These are phyloP conservation scores for Excalfactoria chinensis DNA, from an alignment of 2,113 vertebrate genomes.

Conservation along the genomic window DNA sequence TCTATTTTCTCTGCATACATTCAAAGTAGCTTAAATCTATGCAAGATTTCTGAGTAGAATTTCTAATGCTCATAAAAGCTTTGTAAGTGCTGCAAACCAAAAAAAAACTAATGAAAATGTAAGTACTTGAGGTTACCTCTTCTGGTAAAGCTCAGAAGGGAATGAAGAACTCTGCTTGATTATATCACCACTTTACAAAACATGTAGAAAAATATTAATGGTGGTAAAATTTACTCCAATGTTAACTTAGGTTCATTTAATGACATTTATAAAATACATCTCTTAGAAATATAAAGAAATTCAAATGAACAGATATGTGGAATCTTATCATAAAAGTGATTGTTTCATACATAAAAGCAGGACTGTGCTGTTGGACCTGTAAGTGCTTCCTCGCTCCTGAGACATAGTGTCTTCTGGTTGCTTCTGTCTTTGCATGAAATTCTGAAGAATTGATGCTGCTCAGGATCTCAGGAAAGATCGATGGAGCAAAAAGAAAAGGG, in stretches of 20 bases:
- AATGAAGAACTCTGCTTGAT: neutral
- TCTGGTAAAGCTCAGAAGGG: slow-evolving; percentile 41
- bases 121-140: slow-evolving; percentile 36
- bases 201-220: neutral
- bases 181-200: slow-evolving; percentile 16
- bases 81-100: slow-evolving; percentile 38
- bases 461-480: neutral
- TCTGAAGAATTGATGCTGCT: neutral
- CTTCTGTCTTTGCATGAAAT: neutral
- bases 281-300: neutral
- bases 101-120: neutral
- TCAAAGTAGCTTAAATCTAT: slow-evolving; percentile 46
- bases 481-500: neutral
- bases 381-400: neutral
- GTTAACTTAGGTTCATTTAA: slow-evolving; percentile 12
- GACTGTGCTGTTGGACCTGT: neutral
- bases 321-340: neutral
- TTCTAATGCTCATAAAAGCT: slow-evolving; percentile 32
- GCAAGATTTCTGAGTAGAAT: slow-evolving; percentile 12
- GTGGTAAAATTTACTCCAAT: slow-evolving; percentile 1
- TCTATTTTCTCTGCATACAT: neutral
- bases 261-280: neutral
- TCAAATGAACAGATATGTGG: neutral
- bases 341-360: neutral
- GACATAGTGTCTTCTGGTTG: neutral